phyloP scores from a whole-genome alignment of 2,797 vertebrate species.

The Sparus aurata region DNA sequence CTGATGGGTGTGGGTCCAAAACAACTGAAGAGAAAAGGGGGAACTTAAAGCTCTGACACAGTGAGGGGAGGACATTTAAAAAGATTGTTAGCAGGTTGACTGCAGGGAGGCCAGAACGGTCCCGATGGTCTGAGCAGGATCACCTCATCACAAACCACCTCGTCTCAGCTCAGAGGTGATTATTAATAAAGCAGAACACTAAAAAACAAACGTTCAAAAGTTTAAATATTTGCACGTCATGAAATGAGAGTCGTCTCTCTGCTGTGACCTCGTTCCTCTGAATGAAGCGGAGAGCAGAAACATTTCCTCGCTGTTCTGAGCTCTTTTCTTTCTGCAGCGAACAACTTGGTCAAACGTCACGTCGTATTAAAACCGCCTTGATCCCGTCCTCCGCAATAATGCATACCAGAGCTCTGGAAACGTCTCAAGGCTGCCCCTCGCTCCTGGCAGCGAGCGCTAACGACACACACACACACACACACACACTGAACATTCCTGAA shows the following conservation, averaged over 20 bases:
- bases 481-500: conserved; percentile 71
- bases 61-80: conserved; percentile 31
- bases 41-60: conserved; percentile 25
- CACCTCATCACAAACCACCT: background rate
- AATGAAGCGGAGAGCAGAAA: conserved; percentile 29
- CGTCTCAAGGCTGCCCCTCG: conserved; percentile 74
- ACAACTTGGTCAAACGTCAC: conserved; percentile 71
- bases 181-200: conserved; percentile 1
- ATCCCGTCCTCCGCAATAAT: conserved; percentile 77
- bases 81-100: conserved; percentile 64
- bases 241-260: conserved; percentile 5
- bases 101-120: conserved; percentile 14
- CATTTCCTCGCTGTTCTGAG: conserved; percentile 48
- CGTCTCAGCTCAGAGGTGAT: background rate
- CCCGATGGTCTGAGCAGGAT: conserved; percentile 7
- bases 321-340: conserved; percentile 56
- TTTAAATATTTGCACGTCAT: background rate
- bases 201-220: too few species aligned
- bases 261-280: conserved; percentile 12
- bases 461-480: conserved; percentile 5
- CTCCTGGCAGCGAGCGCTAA: conserved; percentile 71
- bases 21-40: background rate
- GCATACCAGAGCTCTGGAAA: conserved; percentile 78
- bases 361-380: conserved; percentile 75
- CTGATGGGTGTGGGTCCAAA: conserved; percentile 37